These are phyloP conservation scores for Aphodius granarius DNA, from an alignment of 2,888 invertebrate species.

Conservation along the genomic window DNA sequence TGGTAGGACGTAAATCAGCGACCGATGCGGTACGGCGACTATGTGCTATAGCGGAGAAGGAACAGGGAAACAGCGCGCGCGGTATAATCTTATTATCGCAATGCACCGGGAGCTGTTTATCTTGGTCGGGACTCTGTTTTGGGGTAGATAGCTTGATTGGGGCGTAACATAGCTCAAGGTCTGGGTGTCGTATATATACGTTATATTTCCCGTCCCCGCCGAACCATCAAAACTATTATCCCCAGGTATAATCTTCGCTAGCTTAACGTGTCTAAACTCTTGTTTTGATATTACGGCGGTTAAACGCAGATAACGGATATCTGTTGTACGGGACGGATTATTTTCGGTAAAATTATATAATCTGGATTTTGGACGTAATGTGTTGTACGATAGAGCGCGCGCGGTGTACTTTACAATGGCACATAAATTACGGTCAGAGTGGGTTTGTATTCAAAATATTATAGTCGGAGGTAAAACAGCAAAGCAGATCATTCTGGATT, in stretches of 20 bases:
- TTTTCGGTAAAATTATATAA: background rate
- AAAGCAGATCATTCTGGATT: too few relatives aligned
- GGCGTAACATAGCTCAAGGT: background rate
- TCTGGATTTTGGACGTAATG: background rate
- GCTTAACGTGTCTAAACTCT: background rate
- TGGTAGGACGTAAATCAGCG: background rate
- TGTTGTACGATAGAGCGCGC: background rate
- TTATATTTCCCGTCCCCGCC: background rate
- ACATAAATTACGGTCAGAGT: background rate
- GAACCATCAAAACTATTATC: background rate
- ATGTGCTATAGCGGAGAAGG: background rate
- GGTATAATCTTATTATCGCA: slow-evolving; percentile 26
- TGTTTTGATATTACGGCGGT: background rate
- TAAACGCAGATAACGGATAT: background rate
- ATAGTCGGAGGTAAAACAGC: too few relatives aligned
- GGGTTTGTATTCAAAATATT: background rate
- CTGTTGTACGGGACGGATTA: background rate
- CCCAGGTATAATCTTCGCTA: background rate
- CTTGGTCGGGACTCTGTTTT: slow-evolving; percentile 27
- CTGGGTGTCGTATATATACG: background rate
- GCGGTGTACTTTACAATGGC: background rate
- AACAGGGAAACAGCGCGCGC: slow-evolving; percentile 19
- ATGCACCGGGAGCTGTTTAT: slow-evolving; percentile 30
- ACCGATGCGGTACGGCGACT: background rate
- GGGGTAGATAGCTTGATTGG: slow-evolving; percentile 30